Evolutionary conservation across 2,113 vertebrate species (phyloP), one percentile per base, ranked within the genome.

Genomic region (Pterocles orientalis): DNA sequence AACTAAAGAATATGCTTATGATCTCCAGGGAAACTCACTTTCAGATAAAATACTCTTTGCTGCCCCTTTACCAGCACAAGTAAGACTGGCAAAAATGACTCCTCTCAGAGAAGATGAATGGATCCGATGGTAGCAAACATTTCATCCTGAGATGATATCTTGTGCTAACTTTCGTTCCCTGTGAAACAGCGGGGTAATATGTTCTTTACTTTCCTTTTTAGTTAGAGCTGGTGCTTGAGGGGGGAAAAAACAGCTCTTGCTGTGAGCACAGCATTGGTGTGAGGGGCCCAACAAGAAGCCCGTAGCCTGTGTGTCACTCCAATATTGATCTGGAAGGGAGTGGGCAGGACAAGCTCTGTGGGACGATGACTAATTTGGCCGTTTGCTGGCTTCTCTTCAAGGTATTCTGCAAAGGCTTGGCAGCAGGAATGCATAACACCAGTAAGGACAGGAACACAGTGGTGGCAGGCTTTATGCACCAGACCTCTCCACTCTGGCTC

Each of bases 1-100:
- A 96, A 93, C 83, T 77, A 8, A 86, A 84, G 89, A 93, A 71
- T 93, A 91, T 75, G 90, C 88, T 93, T 95, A 90, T 90, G 94
- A 93, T 94, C 94, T 96, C 83, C 57, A 50, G 88, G 86, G 94
- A 84, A 95, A 88, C 11, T 0, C 86, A 61, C 68, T 88, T 71
- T 77, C 76, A 93, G 92, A 96, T 92, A 94, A 95, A 92, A 96
- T 80, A 6, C 61, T 89, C 54, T 62, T 43, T 90, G 71, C 92
- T 92, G 90, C 79, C 82, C 76, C 51, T 95, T 93, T 58, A 90
- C 94, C 82, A 94, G 50, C 75, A 71, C 75, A 65, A 93, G 70
- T 14, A 64, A 81, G 69, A 54, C 82, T 82, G 94, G 94, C 77
- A 93, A 94, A 95, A 94, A 62, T 54, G 3, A 77, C 45, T 90